Conservation (phyloP, 2,888 invertebrate genomes). For the Acanthosepion lycidas region DNA sequence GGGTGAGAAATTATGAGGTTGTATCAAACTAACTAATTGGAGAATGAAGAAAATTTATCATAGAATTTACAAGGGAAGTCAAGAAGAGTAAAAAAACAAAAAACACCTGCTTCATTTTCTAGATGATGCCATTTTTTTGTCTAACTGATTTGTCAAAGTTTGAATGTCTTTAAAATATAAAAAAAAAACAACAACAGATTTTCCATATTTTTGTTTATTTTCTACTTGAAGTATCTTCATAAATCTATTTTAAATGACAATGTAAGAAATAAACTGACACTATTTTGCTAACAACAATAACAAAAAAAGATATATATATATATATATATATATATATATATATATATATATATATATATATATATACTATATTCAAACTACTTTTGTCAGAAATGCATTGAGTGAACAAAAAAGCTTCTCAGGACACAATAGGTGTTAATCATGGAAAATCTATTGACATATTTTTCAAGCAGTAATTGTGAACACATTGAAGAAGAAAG, state of each 20-base stretch:
- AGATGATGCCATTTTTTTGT: background rate
- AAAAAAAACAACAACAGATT: background rate
- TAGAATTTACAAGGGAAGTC: background rate
- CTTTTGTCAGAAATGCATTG: background rate
- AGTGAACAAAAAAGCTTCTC: background rate
- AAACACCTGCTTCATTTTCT: constrained; percentile 15
- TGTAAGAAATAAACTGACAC: constrained; percentile 25
- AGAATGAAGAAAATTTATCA: constrained; percentile 33
- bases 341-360: no score
- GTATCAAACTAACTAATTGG: background rate
- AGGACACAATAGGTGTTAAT: constrained; percentile 33
- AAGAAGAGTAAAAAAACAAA: background rate
- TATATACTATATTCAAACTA: background rate
- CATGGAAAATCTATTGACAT: background rate
- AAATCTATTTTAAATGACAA: background rate
- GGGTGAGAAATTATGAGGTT: background rate
- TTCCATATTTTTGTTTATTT: background rate
- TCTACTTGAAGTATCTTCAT: background rate
- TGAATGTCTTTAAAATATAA: background rate
- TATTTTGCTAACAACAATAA: background rate
- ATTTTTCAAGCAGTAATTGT: background rate
- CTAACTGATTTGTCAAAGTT: background rate
- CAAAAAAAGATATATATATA: background rate
- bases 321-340: no score
- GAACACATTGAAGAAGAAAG: no score